These are phyloP conservation scores for Electrona antarctica DNA, from an alignment of 2,113 vertebrate genomes.

Conservation along the genomic window DNA sequence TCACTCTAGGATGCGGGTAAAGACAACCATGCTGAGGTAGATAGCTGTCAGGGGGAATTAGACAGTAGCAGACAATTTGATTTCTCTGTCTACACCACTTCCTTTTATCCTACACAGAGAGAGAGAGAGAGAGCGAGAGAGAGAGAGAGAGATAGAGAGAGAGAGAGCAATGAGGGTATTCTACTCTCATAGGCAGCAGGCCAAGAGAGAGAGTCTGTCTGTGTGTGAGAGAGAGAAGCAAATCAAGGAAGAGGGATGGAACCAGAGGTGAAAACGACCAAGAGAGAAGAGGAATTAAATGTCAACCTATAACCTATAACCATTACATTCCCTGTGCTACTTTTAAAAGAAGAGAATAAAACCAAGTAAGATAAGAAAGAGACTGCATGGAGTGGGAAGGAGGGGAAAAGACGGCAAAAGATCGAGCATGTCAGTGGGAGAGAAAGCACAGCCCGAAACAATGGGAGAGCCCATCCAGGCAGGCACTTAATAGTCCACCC, in stretches of 20 bases:
- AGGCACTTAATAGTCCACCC: constrained; percentile 66
- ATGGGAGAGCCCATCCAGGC: constrained; percentile 49
- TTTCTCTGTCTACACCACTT: constrained; percentile 76
- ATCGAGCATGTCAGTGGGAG: constrained; percentile 34
- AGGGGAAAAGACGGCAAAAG: constrained; percentile 17
- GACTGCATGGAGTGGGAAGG: constrained; percentile 1
- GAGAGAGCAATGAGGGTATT: neutral
- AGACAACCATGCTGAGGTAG: constrained; percentile 65
- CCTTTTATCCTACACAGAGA: constrained; percentile 34
- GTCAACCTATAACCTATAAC: too few relatives aligned
- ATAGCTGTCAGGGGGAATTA: constrained; percentile 78
- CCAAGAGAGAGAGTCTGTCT: neutral
- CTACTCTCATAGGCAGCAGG: too few relatives aligned
- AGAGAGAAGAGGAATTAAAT: neutral
- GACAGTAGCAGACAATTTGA: constrained; percentile 75
- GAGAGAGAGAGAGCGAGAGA: constrained; percentile 1
- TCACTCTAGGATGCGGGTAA: constrained; percentile 61
- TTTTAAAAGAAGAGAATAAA: constrained; percentile 1
- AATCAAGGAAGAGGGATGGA: neutral
- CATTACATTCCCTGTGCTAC: neutral
- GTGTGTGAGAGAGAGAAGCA: constrained; percentile 5
- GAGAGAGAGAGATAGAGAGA: constrained; percentile 7
- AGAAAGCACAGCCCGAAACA: constrained; percentile 41
- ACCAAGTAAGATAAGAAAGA: constrained; percentile 9
- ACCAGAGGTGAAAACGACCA: constrained; percentile 11